Evolutionary conservation across 2,888 invertebrate genomes (phyloP).

Genomic region (Pristionchus exspectatus): DNA sequence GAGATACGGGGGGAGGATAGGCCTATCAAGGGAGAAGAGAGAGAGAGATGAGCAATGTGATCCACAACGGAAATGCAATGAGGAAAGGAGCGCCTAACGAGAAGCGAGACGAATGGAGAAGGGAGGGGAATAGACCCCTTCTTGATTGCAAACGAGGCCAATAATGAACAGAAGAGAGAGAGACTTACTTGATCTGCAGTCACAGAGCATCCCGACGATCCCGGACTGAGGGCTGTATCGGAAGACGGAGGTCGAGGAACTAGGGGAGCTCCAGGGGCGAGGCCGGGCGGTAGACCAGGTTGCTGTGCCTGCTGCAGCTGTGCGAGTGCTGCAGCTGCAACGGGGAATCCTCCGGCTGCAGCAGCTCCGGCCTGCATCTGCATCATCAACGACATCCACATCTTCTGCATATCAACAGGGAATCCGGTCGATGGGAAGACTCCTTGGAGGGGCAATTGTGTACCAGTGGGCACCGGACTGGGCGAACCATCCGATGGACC

Average conservation of each 20-base stretch:
- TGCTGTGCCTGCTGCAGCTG: not conserved
- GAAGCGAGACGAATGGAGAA: not conserved
- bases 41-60: not conserved
- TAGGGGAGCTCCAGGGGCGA: conserved; percentile 13
- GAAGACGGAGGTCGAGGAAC: conserved; percentile 45
- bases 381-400: conserved; percentile 61
- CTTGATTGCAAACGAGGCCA: conserved; percentile 49
- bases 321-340: not conserved
- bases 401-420: conserved; percentile 63
- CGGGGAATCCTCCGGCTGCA: conserved; percentile 50
- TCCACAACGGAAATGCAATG: not conserved
- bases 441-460: not conserved
- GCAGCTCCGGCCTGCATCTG: conserved; percentile 41
- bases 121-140: not conserved
- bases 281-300: not conserved
- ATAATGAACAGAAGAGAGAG: not conserved
- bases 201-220: conserved; percentile 52
- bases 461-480: not conserved
- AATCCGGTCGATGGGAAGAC: conserved; percentile 47
- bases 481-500: not conserved
- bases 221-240: not conserved
- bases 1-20: conserved; percentile 57
- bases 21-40: not conserved
- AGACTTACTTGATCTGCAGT: conserved; percentile 66
- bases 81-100: conserved; percentile 15